Evolutionary conservation across 1,140 invertebrate genomes (phyloP), one percentile per base, ranked within the genome.

Genomic region (Pantala flavescens): DNA sequence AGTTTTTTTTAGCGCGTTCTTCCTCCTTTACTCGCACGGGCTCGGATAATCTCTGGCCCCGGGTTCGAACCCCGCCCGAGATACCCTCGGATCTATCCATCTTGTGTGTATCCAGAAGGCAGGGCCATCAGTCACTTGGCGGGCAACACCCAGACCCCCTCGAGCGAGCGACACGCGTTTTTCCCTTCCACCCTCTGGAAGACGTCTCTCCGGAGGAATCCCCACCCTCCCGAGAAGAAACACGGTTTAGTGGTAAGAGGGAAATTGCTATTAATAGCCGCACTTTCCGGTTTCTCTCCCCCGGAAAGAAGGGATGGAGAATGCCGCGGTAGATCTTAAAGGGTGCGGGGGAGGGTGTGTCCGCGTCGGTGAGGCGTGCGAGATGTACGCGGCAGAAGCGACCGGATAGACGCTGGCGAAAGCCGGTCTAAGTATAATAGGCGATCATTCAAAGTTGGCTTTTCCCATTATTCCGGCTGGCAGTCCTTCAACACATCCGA

Each of bases 361-460:
- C 28, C 28, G 49, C 14, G 49, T 3, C 49, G 49, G 49, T 63
- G 49, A 63, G 49, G 49, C 49, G 49, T 21, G 49, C 49, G 12
- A 36, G 28, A 36, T 36, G 28, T 36, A 21, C 49, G 49, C 49
- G 49, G 49, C 49, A 63, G n/a, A 63, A 63, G 49, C 49, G 49
- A 19, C 49, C n/a, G 14, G 49, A 63, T 3, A 63, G 49, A 63
- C 14, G 49, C n/a, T 21, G 49, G 49, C 49, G 49, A 16, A 21
- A 63, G 49, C 49, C 49, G 49, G 49, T 63, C n/a, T 63, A 63
- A 63, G 49, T 63, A 63, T 63, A 63, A 63, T 3, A 63, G n/a
- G 49, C 14, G 49, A 63, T 63, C 9, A 36, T 36, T 36, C 28
- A 36, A 36, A 2, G 49, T 21, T 21, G 16, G n/a, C 49, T 21